Evolutionary conservation across 1,140 invertebrate genomes (phyloP).

Genomic region (Eufriesea mexicana): DNA sequence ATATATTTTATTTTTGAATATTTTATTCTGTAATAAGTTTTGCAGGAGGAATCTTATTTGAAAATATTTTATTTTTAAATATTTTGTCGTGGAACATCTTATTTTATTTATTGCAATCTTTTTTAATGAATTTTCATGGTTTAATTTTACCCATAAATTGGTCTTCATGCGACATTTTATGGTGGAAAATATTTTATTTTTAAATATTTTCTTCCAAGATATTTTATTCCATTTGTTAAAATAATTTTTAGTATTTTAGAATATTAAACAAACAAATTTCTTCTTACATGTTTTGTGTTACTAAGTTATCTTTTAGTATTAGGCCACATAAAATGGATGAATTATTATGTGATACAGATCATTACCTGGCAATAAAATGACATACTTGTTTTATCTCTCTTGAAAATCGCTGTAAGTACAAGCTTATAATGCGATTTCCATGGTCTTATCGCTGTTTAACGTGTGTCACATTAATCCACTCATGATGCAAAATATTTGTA

Average conservation of each 20-base stretch:
- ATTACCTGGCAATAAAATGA: background rate
- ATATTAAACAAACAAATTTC: background rate
- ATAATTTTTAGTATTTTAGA: no score
- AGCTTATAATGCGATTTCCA: constrained; percentile 6
- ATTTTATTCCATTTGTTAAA: no score
- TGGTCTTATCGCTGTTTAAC: background rate
- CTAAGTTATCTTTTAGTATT: background rate
- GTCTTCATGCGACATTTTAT: rapidly evolving
- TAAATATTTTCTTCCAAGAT: no score
- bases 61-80: no score
- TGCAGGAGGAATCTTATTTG: no score
- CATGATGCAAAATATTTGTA: background rate
- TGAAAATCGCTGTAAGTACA: background rate
- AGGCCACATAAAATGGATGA: no score
- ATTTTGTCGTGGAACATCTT: no score
- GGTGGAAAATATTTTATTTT: no score
- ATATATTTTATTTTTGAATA: no score
- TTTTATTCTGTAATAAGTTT: no score
- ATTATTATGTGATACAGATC: background rate
- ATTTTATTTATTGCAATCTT: no score
- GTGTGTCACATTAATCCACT: background rate
- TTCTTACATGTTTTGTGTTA: background rate
- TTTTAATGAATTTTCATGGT: background rate
- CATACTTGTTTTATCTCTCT: background rate
- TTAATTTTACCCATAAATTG: background rate